Percentiles rank a stretch among this genome's conserved stretches.
These are phyloP conservation scores for Himalopsyche phryganea DNA, from an alignment of 1,140 invertebrate species.

Conservation along the genomic window DNA sequence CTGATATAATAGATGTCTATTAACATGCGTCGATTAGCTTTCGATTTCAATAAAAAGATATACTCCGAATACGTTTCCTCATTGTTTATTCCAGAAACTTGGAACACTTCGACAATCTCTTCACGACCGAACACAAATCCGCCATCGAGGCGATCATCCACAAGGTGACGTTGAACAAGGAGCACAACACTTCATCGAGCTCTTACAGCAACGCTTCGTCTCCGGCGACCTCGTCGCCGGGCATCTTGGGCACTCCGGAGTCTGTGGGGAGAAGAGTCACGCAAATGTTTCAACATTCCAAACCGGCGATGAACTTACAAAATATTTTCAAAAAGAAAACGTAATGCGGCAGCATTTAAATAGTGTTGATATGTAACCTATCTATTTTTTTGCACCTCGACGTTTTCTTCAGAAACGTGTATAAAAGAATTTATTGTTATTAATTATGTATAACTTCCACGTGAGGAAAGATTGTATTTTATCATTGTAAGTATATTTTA, in stretches of 20 bases:
- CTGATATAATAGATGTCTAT: too few species aligned
- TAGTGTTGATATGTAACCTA: too few species aligned
- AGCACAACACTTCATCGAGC: conserved; percentile 2
- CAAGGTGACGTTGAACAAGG: conserved; percentile 20
- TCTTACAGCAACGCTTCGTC: conserved; percentile 2
- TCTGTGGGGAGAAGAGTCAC: conserved; percentile 45
- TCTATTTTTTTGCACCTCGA: too few species aligned
- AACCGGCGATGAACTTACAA: conserved; percentile 47
- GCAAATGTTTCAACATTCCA: conserved; percentile 50
- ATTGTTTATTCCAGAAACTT: conserved; percentile 26
- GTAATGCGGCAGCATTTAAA: conserved; percentile 28
- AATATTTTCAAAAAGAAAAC: conserved; percentile 54
- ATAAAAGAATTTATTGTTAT: too few species aligned
- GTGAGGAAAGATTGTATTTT: too few species aligned
- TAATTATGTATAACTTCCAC: too few species aligned
- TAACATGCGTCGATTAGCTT: too few species aligned
- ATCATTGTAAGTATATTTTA: too few species aligned
- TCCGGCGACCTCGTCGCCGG: conserved; percentile 9
- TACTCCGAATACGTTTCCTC: too few species aligned
- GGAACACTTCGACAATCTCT: conserved; percentile 15
- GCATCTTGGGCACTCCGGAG: conserved; percentile 42
- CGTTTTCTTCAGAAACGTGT: too few species aligned
- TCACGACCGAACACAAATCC: conserved; percentile 38
- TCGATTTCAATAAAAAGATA: too few species aligned
- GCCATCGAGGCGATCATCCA: conserved; percentile 45